Base-by-base conservation (phyloP, 2,888 invertebrate genomes). In the Athalia circularis region DNA sequence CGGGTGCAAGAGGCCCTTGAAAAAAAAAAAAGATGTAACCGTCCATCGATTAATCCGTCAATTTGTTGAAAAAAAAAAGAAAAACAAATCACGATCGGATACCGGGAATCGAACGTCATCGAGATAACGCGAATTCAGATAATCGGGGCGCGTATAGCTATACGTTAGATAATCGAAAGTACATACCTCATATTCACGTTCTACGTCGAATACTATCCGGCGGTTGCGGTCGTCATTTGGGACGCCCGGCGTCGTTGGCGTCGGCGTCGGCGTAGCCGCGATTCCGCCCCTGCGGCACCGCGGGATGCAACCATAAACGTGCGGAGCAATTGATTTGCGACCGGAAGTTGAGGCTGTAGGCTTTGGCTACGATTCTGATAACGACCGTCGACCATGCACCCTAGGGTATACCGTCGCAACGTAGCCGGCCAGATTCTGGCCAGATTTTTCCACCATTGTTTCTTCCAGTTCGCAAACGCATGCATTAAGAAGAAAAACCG, bases 281-380 rank as follows among this genome's bases (percentile, higher is more conserved):
- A 72, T 59, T 80, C 84, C 82, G 84, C 84, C 85, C 85, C 84
- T 50, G 84, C 86, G 84, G 82, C 86, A 84, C 87, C 85, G 82
- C 84, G 84, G 86, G 86, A 85, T 85, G 85, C 88, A 81, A 87
- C 88, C 87, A 88, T 89, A 89, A 88, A 89, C 86, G 87, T 86
- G 85, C 86, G 83, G 84, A 85, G 84, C 85, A 88, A 89, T 89
- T 89, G 89, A 89, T 89, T 89, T 88, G 88, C 87, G 86, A 88
- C 86, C 88, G 89, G 89, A 89, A 87, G 86, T 64, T 11, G 59
- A 47, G 45, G 45, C 57, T 72, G 52, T 59, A 59, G 72, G 72
- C 72, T 85, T 84, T 85, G 86, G 88, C 87, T 88, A 29, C 88
- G 88, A 88, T 88, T 86, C 88, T 86, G 83, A 86, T 87, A 88